Evolutionary conservation across 35 echinoderm and acorn worm genomes (phyloP), one percentile per base, ranked within the genome.

Genomic region (Acanthaster planci): DNA sequence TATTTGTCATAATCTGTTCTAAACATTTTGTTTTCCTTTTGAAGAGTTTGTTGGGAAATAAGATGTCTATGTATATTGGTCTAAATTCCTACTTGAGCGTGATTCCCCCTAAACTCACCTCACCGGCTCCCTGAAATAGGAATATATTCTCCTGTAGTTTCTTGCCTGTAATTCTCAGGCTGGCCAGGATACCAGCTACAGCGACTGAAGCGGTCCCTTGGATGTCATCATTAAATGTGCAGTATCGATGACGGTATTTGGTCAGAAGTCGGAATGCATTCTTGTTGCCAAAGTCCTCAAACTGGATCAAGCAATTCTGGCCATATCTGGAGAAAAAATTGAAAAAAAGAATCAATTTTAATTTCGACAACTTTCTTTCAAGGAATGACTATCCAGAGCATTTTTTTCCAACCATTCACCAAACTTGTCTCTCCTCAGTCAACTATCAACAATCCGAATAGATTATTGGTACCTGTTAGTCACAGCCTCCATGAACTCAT

Each of bases 201-300:
- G 91, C 91, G 12, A 99, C 96, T 34, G 96, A 99, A 82, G 96
- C 96, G 44, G 96, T 94, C 14, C 92, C 96, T 79, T 99, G 96
- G 42, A 99, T 99, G 79, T 99, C 96, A 88, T 99, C 96, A 76
- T 99, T 99, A 76, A 99, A 99, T 7, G 89, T 89, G 38, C 92
- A 94, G 82, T 99, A 99, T 52, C 87, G 88, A 57, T 93, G 78
- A 85, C 91, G 90, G 78, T 99, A 99, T 55, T 94, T 99, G 56
- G 94, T 92, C 36, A 99, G 92, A 54, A 99, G 83, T 59, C 86
- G 75, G 82, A 99, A 99, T 67, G 96, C 96, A 80, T 99, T 99
- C 57, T 80, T 81, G 68, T 99, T 99, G 22, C 86, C 96, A 89
- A 99, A 99, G 67, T 99, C 96, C 77, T 99, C 96, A 99, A 99